These are phyloP conservation scores for Bufo bufo DNA, from an alignment of 2,113 vertebrate genomes.

Conservation along the genomic window DNA sequence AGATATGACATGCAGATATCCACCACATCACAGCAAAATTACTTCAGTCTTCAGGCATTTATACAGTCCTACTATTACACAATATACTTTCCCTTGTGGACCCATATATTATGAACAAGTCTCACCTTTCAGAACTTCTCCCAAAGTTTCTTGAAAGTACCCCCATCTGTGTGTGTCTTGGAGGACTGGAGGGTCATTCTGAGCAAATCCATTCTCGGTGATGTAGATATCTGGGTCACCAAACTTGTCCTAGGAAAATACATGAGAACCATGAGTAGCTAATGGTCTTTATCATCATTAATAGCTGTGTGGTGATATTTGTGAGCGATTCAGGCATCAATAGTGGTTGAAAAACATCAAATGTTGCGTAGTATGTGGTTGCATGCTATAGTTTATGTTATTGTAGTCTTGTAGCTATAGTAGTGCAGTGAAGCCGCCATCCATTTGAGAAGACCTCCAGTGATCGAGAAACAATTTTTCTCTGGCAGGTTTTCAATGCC, in stretches of 20 bases:
- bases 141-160: conserved; percentile 81
- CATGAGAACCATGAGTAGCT: not conserved
- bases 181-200: conserved; percentile 73
- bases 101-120: not conserved
- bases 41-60: not conserved
- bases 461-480: too few relatives aligned
- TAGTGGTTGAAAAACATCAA: too few relatives aligned
- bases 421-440: too few relatives aligned
- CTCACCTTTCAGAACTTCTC: conserved; percentile 82
- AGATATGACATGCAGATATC: too few relatives aligned
- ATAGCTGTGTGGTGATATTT: too few relatives aligned
- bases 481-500: too few relatives aligned
- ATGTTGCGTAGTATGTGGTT: too few relatives aligned
- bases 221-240: conserved; percentile 85
- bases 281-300: not conserved
- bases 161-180: conserved; percentile 74
- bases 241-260: conserved; percentile 76
- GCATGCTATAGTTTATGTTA: too few relatives aligned
- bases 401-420: too few relatives aligned
- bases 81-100: not conserved
- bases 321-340: too few relatives aligned
- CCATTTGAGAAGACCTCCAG: too few relatives aligned
- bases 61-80: not conserved
- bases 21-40: too few relatives aligned
- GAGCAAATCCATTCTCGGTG: conserved; percentile 85